Base-by-base conservation (phyloP, 2,113 vertebrate genomes). In the Bothrops jararaca region DNA sequence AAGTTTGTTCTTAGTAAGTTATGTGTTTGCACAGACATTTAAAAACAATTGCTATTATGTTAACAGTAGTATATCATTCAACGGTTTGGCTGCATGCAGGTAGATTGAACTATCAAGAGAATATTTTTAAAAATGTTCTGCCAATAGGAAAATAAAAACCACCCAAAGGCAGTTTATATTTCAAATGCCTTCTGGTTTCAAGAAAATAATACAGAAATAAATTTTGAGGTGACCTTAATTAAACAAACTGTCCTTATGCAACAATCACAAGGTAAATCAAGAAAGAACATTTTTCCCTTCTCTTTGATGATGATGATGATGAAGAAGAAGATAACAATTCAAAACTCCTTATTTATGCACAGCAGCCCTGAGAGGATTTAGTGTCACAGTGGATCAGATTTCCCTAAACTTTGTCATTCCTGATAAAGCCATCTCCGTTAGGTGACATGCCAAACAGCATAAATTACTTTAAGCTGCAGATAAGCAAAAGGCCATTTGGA, bases 381-480 rank as follows among this genome's bases (percentile, higher is more conserved):
- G 93, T 94, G 97, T 97, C 97, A 97, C 96, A 97, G 95, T 97
- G 96, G 96, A 97, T 97, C 97, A 94, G 91, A 96, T 97, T 97
- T 97, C 96, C 42, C 94, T 97, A 96, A 97, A 96, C 96, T 96
- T 96, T 93, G 53, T 97, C 94, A 94, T 96, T 94, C 87, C 94
- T 96, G 97, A 97, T 97, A 98, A 97, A 96, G 94, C 93, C 60
- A 96, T 94, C 93, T 94, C 95, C 69, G 94, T 93, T 96, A 97
- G 96, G 96, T 97, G 97, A 96, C 97, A 97, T 96, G 97, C 95
- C 94, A 96, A 96, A 88, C 96, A 94, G 96, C 97, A 98, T 97
- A 97, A 97, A 97, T 98, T 97, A 98, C 97, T 96, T 96, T 95
- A 97, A 97, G 96, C 97, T 96, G 91, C 93, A 97, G 97, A 98